These are phyloP conservation scores for Chiroxiphia lanceolata DNA, from an alignment of 2,797 vertebrate species.

Conservation along the genomic window DNA sequence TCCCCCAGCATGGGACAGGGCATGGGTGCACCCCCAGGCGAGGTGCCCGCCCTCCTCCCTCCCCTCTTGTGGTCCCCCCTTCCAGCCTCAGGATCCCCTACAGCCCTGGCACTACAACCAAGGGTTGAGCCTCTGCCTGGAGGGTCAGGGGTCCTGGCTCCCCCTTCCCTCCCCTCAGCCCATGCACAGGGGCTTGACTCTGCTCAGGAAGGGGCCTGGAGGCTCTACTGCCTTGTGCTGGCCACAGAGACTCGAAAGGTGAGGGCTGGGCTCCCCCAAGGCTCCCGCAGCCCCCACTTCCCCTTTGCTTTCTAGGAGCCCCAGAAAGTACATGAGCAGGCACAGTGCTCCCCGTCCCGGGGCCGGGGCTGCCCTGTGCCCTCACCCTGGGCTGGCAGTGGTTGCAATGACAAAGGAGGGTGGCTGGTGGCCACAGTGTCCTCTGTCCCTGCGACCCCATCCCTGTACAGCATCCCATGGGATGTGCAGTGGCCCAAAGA, in stretches of 20 bases:
- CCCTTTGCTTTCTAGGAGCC: slow-evolving; percentile 38
- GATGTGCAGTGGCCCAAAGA: rapidly evolving
- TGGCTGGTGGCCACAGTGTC: not conserved
- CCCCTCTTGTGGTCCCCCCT: no score
- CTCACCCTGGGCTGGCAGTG: rapidly evolving
- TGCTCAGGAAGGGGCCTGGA: not conserved
- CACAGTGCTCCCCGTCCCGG: rapidly evolving
- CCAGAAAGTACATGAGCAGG: not conserved
- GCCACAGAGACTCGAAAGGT: not conserved
- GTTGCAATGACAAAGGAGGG: not conserved
- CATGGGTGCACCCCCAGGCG: not conserved
- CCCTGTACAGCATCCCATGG: not conserved
- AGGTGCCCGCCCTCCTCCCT: not conserved
- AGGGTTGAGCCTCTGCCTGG: not conserved
- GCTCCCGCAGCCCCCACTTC: not conserved
- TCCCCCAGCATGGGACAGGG: not conserved
- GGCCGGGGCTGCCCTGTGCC: not conserved
- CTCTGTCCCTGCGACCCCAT: rapidly evolving
- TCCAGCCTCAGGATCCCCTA: rapidly evolving
- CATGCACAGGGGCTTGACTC: rapidly evolving
- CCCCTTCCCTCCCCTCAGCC: rapidly evolving
- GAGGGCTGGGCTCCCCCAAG: not conserved
- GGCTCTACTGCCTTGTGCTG: rapidly evolving
- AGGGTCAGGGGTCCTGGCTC: not conserved
- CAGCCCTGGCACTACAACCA: rapidly evolving